Percentiles rank a stretch among this genome's conserved stretches.
phyloP scores from a whole-genome alignment of 2,113 vertebrate species.

The Entomyzon cyanotis region DNA sequence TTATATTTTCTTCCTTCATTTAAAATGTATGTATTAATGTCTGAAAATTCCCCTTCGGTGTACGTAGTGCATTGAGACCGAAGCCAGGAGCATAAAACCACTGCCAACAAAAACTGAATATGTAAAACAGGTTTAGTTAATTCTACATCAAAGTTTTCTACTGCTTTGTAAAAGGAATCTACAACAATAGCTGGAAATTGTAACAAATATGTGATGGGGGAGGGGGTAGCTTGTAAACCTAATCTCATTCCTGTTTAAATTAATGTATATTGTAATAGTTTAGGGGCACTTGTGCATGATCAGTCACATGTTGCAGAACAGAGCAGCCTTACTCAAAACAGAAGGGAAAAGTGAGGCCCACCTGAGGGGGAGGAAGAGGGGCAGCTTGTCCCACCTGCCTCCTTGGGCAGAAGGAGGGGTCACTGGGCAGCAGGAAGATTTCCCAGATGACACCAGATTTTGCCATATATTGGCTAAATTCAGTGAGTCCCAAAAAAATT shows the following conservation, averaged over 20 bases:
- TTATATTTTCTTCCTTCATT: conserved; percentile 50
- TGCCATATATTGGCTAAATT: background rate
- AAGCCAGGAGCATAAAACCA: conserved; percentile 28
- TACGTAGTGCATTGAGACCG: conserved; percentile 3
- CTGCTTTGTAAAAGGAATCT: conserved; percentile 3
- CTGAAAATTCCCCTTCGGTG: conserved; percentile 39
- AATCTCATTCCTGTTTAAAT: conserved; percentile 38
- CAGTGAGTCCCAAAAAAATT: background rate
- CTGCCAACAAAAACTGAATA: conserved; percentile 56
- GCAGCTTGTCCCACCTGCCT: background rate
- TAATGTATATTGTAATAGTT: background rate
- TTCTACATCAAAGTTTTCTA: conserved; percentile 48
- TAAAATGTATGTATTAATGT: conserved; percentile 53
- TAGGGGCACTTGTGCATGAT: background rate
- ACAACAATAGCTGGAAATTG: conserved; percentile 63
- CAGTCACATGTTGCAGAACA: background rate
- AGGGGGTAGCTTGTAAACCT: conserved; percentile 10
- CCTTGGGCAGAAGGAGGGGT: background rate
- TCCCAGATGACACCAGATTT: background rate
- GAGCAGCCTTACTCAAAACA: background rate
- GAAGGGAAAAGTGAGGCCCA: background rate
- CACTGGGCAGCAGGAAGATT: background rate
- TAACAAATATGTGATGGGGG: conserved; percentile 28
- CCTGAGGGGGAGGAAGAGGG: background rate
- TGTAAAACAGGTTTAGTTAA: conserved; percentile 53